A percentile compares a stretch with the other conserved stretches of the same genome.
phyloP scores from a whole-genome alignment of 2,797 vertebrate genomes.

The Megalops cyprinoides region DNA sequence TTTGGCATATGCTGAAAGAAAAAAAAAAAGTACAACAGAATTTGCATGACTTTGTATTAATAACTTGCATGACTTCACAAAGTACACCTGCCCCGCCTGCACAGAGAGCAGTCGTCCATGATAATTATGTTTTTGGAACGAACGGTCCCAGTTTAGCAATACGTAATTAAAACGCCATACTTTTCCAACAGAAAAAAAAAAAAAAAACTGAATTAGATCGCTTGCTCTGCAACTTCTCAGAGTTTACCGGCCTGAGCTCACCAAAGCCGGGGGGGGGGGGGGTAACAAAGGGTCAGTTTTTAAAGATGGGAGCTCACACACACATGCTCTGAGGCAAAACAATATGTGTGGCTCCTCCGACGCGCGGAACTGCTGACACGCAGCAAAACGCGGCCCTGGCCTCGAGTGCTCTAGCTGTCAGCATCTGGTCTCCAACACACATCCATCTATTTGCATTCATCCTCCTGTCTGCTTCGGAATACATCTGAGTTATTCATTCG shows the following conservation, averaged over 20 bases:
- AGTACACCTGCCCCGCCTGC: background rate
- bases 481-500: conserved; percentile 18
- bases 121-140: background rate
- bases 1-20: background rate
- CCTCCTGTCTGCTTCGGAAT: background rate
- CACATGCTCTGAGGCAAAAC: conserved; percentile 42
- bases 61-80: conserved; percentile 1
- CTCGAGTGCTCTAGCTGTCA: conserved; percentile 40
- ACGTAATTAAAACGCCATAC: conserved; percentile 39
- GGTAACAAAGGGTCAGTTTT: conserved; percentile 28
- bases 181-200: conserved; percentile 14
- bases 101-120: background rate
- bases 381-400: conserved; percentile 45
- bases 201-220: conserved; percentile 20
- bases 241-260: conserved; percentile 9
- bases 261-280: background rate
- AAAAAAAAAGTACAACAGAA: background rate
- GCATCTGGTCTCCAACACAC: conserved; percentile 44
- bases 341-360: conserved; percentile 27
- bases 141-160: conserved; percentile 8
- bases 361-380: conserved; percentile 51
- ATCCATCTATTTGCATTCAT: conserved; percentile 22
- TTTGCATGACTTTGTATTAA: background rate
- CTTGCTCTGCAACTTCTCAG: conserved; percentile 31
- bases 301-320: conserved; percentile 20